Evolutionary conservation across 1,140 invertebrate species (phyloP), one percentile per base, ranked within the genome.

Genomic region (Halictus rubicundus): DNA sequence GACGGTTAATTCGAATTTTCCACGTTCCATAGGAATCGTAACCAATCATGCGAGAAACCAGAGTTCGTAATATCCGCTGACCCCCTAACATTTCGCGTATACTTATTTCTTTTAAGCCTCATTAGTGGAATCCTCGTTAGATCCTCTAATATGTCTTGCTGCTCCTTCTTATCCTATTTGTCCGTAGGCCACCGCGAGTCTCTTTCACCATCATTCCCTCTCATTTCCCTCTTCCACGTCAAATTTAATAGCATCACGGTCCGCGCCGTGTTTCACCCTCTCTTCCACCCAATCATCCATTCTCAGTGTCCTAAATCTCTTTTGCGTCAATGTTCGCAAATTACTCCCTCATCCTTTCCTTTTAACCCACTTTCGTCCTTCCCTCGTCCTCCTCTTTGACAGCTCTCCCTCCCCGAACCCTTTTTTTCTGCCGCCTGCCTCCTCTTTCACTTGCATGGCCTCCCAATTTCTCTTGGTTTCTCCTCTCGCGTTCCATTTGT

Each of bases 261-360:
- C 32, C 46, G 32, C 12, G 8, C 37, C 39, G 2, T n/a, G 19
- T 42, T 27, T 52, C 32, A 6, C 71, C 68, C 42, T 32, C 39
- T 25, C 54, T 21, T 57, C n/a, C 37, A n/a, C 39, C 59, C 68
- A n/a, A 63, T 78, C 59, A 61, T 54, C 76, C 68, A 64, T 78
- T 25, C 57, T 52, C 19, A 46, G 23, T 64, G 68, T 72, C 60
- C 59, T 71, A 78, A 78, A 78, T 78, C 76, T 72, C 49, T 61
- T 72, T 72, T 57, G 60, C 68, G 46, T 78, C 76, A 39, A 64
- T 78, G 76, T 78, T 78, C 76, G 68, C 76, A 78, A 78, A 78
- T 78, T 78, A 64, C 68, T 64, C 76, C 54, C 76, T 71, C 76
- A 54, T 78, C 68, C 68, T 78, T 72, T 64, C 76, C 76, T 61